Evolutionary conservation across 2,888 invertebrate species (phyloP).

Genomic region (Acleris cristana): DNA sequence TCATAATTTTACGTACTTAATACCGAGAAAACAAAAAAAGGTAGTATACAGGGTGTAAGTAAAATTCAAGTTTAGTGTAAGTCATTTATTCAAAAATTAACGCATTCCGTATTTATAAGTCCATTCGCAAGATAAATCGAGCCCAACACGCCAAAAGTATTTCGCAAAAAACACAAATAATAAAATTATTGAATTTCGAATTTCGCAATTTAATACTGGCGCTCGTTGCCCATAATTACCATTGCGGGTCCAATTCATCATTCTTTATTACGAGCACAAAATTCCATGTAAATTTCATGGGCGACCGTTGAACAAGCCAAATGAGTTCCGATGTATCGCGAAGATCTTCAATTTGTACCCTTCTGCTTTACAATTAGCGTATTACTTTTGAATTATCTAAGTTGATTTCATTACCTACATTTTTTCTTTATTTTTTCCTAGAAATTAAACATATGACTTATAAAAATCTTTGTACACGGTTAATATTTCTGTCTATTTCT

Average conservation of each 20-base stretch:
- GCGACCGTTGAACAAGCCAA: slow-evolving; percentile 63
- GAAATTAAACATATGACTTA: neutral
- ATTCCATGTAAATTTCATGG: slow-evolving; percentile 82
- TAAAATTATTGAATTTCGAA: slow-evolving; percentile 80
- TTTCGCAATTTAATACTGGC: slow-evolving; percentile 76
- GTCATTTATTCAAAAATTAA: neutral
- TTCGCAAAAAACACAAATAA: slow-evolving; percentile 54
- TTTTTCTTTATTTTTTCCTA: neutral
- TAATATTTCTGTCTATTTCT: too few species aligned
- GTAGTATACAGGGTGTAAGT: too few species aligned
- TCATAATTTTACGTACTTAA: too few species aligned
- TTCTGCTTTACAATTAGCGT: slow-evolving; percentile 36
- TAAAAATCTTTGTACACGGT: too few species aligned
- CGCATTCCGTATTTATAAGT: slow-evolving; percentile 6
- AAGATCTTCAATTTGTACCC: slow-evolving; percentile 62
- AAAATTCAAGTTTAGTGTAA: too few species aligned
- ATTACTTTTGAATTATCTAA: slow-evolving; percentile 19
- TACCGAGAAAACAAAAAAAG: too few species aligned
- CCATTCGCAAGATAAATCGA: slow-evolving; percentile 6
- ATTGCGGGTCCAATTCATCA: slow-evolving; percentile 81
- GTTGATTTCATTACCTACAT: neutral
- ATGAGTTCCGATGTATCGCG: slow-evolving; percentile 74
- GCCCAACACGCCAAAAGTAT: slow-evolving; percentile 12
- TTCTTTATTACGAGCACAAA: slow-evolving; percentile 82
- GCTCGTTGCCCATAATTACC: slow-evolving; percentile 78